A percentile compares a stretch with the other conserved stretches of the same genome.
phyloP scores from a whole-genome alignment of 2,797 vertebrate species.

The Channallabes apus region DNA sequence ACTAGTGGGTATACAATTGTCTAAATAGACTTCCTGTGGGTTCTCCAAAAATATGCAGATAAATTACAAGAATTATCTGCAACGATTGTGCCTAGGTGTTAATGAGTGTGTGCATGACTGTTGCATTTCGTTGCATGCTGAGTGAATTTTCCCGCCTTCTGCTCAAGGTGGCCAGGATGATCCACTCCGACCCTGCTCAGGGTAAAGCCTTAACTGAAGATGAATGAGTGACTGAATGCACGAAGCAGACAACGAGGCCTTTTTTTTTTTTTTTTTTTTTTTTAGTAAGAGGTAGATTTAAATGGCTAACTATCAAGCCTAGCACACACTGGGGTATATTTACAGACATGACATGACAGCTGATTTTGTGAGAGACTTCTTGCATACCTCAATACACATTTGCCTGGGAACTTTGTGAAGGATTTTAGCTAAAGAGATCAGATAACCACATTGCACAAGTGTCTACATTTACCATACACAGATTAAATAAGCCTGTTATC shows the following conservation, averaged over 20 bases:
- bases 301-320: not conserved
- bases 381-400: conserved; percentile 21
- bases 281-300: not conserved
- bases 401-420: not conserved
- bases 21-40: not conserved
- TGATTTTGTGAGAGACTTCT: not conserved
- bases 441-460: not conserved
- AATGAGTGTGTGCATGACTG: not conserved
- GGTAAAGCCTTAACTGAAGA: not conserved
- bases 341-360: not conserved
- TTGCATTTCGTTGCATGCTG: not conserved
- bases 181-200: not conserved
- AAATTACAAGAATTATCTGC: not conserved
- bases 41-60: not conserved
- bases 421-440: not conserved
- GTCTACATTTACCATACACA: not conserved
- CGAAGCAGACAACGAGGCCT: not conserved
- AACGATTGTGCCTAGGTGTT: not conserved
- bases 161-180: not conserved
- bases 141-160: not conserved
- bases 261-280: not conserved
- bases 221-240: not conserved
- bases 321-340: not conserved
- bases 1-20: not conserved
- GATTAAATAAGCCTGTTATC: conserved; percentile 5